Conservation (phyloP, 1,140 invertebrate genomes). For the Drosophila tani region DNA sequence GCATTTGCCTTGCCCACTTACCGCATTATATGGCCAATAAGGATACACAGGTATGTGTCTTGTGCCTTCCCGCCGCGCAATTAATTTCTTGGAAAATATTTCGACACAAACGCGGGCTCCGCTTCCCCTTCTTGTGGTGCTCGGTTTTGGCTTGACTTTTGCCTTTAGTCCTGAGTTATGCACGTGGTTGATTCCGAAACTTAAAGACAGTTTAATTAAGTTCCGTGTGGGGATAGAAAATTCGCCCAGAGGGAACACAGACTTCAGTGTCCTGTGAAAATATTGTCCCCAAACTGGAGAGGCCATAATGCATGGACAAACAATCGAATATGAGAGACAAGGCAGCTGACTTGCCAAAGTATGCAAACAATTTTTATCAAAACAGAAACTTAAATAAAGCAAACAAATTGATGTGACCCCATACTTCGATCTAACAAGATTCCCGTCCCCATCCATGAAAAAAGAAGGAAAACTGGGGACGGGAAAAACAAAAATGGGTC, state of each 20-base stretch:
- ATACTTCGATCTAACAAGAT: conserved; percentile 40
- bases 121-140: conserved; percentile 41
- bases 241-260: background rate
- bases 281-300: conserved; percentile 45
- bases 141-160: conserved; percentile 36
- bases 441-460: background rate
- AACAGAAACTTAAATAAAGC: conserved; percentile 80
- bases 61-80: conserved; percentile 41
- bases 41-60: conserved; percentile 58
- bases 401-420: conserved; percentile 74
- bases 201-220: conserved; percentile 70
- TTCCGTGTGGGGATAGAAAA: conserved; percentile 9
- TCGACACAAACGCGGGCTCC: conserved; percentile 14
- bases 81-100: conserved; percentile 78
- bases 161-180: conserved; percentile 69
- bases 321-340: conserved; percentile 47
- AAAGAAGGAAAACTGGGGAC: background rate
- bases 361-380: conserved; percentile 69
- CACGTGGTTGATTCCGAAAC: conserved; percentile 56
- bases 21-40: conserved; percentile 74
- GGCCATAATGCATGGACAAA: conserved; percentile 63
- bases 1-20: conserved; percentile 58
- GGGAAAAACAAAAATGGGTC: conserved; percentile 35
- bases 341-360: conserved; percentile 46
- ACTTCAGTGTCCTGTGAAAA: conserved; percentile 36